A percentile compares a stretch with the other conserved stretches of the same genome.
Evolutionary conservation across 2,113 vertebrate species (phyloP).

Genomic region (Elgaria multicarinata): DNA sequence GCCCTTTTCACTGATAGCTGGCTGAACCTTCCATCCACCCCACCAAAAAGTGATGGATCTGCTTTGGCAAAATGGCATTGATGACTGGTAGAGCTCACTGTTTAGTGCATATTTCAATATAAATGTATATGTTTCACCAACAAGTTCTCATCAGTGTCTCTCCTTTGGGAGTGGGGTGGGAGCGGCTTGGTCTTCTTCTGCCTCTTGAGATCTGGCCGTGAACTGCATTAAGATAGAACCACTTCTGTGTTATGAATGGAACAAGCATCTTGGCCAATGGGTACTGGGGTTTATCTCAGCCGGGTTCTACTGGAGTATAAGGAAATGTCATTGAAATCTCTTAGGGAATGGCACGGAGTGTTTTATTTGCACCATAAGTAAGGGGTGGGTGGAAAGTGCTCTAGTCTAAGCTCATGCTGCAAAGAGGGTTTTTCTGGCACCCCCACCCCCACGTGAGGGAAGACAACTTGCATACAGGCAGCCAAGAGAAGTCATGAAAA

Average conservation of each 20-base stretch:
- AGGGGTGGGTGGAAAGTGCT: background rate
- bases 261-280: background rate
- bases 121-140: slow-evolving; percentile 79
- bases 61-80: slow-evolving; percentile 75
- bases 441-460: background rate
- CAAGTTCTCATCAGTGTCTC: slow-evolving; percentile 50
- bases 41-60: slow-evolving; percentile 48
- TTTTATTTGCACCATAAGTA: background rate
- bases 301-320: background rate
- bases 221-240: background rate
- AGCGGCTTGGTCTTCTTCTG: background rate
- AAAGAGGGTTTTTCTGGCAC: too few relatives aligned
- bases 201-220: background rate
- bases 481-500: background rate
- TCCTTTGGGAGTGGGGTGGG: slow-evolving; percentile 10
- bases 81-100: slow-evolving; percentile 73
- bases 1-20: background rate
- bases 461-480: background rate
- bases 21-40: background rate
- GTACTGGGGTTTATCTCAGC: too few relatives aligned
- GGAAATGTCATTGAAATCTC: background rate
- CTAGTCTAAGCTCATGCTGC: background rate
- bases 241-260: too few relatives aligned
- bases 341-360: background rate
- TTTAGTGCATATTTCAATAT: slow-evolving; percentile 77